These are phyloP conservation scores for Hydractinia echinata DNA, from an alignment of 30 jellyfish, hydroid and myxozoan genomes.

Conservation along the genomic window DNA sequence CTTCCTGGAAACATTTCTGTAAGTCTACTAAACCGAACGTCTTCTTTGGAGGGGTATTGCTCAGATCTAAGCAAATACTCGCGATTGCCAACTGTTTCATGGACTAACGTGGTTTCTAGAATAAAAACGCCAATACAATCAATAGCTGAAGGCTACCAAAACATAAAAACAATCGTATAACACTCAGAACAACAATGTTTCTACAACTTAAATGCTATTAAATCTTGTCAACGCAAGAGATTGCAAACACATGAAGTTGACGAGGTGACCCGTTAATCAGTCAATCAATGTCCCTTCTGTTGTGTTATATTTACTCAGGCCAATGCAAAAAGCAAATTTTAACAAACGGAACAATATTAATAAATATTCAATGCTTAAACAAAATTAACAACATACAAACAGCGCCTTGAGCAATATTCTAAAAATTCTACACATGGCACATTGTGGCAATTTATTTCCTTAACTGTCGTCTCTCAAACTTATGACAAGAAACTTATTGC, in stretches of 20 bases:
- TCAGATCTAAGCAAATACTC: neutral
- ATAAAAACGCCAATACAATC: neutral
- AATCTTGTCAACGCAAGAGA: too few species aligned
- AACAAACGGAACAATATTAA: neutral
- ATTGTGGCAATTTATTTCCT: neutral
- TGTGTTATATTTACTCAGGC: too few species aligned
- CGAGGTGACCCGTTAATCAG: too few species aligned
- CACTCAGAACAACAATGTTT: too few species aligned
- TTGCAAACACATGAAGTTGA: too few species aligned
- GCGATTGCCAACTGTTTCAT: neutral
- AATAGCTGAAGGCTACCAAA: neutral
- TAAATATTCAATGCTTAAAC: neutral
- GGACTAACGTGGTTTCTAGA: slow-evolving; percentile 7
- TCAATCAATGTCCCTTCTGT: too few species aligned
- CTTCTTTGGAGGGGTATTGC: neutral
- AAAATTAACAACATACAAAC: neutral
- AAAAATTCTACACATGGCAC: neutral
- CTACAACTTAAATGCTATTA: too few species aligned
- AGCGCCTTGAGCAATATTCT: neutral
- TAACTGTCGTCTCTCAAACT: neutral
- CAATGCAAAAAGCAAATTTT: too few species aligned
- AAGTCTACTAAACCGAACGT: slow-evolving; percentile 17
- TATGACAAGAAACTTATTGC: neutral
- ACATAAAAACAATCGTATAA: too few species aligned
- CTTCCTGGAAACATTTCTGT: slow-evolving; percentile 42